Percentiles rank a stretch among this genome's conserved stretches.
Evolutionary conservation across 2,888 invertebrate genomes (phyloP).

Genomic region (Erpobdella octoculata): DNA sequence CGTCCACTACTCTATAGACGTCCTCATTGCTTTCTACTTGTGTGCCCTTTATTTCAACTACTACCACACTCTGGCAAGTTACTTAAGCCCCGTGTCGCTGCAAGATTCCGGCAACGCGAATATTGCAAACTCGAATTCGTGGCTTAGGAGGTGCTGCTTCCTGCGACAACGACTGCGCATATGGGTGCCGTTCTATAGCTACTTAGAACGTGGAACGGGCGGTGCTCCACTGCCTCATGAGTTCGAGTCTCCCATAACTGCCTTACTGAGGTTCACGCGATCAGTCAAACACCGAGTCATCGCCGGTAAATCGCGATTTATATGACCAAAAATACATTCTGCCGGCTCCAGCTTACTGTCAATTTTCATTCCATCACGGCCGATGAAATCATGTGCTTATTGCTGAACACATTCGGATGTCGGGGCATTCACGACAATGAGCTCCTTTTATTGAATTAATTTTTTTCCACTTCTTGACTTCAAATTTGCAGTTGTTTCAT

Average conservation of each 20-base stretch:
- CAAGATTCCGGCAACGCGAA: background rate
- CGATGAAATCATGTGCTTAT: too few relatives aligned
- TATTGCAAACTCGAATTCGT: background rate
- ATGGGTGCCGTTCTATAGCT: slow-evolving; percentile 6
- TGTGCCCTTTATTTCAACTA: slow-evolving; percentile 89
- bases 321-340: background rate
- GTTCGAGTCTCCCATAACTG: slow-evolving; percentile 57
- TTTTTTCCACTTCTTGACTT: too few relatives aligned
- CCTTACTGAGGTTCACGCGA: background rate
- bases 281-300: background rate
- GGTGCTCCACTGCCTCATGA: slow-evolving; percentile 68
- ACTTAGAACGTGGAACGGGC: slow-evolving; percentile 7
- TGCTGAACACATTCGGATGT: too few relatives aligned
- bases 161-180: background rate
- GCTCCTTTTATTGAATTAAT: too few relatives aligned
- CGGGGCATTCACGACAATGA: too few relatives aligned
- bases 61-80: slow-evolving; percentile 94
- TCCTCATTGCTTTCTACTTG: slow-evolving; percentile 98
- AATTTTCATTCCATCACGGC: too few relatives aligned
- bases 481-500: too few relatives aligned
- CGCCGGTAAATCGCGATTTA: background rate
- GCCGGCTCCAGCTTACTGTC: too few relatives aligned
- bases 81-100: slow-evolving; percentile 58
- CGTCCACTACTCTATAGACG: slow-evolving; percentile 98
- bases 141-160: background rate